A percentile compares a stretch with the other conserved stretches of the same genome.
Conservation (phyloP, 2,888 invertebrate species). For the Ochropacha duplaris region DNA sequence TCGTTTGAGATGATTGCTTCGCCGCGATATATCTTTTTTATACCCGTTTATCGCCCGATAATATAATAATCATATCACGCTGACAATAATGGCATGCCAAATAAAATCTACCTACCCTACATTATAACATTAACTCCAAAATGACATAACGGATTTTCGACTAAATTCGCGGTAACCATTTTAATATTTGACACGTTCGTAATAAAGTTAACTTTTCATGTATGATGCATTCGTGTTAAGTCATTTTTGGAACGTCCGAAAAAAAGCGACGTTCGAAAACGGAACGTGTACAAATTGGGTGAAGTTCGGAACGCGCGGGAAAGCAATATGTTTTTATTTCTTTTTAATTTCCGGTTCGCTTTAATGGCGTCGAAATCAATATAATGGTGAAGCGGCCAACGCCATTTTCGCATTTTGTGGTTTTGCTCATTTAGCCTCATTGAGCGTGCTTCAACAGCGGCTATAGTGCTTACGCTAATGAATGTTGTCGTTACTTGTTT, state of each 20-base stretch:
- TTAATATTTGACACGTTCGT: not conserved
- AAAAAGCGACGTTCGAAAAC: constrained; percentile 67
- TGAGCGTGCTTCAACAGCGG: constrained; percentile 54
- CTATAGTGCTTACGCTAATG: constrained; percentile 51
- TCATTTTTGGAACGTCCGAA: constrained; percentile 39
- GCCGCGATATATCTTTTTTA: constrained; percentile 77
- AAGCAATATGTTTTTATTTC: constrained; percentile 82
- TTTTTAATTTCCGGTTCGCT: constrained; percentile 81
- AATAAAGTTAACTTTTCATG: constrained; percentile 32
- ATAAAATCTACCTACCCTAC: constrained; percentile 79
- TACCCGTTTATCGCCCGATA: constrained; percentile 78
- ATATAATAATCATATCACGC: constrained; percentile 81
- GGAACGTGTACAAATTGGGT: constrained; percentile 78
- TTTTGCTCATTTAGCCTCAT: constrained; percentile 77
- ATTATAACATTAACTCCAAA: constrained; percentile 45
- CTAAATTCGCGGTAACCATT: not conserved
- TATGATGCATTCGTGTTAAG: constrained; percentile 25
- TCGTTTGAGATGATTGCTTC: constrained; percentile 70
- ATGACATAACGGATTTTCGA: constrained; percentile 40
- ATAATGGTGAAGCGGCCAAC: constrained; percentile 75
- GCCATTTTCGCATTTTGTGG: constrained; percentile 78
- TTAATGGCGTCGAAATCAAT: constrained; percentile 82
- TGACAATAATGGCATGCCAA: constrained; percentile 80
- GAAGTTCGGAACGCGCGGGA: constrained; percentile 78
- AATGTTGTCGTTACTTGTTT: constrained; percentile 52